A percentile compares a stretch with the other conserved stretches of the same genome.
Conservation (phyloP, 2,888 invertebrate species). For the Unio pictorum region DNA sequence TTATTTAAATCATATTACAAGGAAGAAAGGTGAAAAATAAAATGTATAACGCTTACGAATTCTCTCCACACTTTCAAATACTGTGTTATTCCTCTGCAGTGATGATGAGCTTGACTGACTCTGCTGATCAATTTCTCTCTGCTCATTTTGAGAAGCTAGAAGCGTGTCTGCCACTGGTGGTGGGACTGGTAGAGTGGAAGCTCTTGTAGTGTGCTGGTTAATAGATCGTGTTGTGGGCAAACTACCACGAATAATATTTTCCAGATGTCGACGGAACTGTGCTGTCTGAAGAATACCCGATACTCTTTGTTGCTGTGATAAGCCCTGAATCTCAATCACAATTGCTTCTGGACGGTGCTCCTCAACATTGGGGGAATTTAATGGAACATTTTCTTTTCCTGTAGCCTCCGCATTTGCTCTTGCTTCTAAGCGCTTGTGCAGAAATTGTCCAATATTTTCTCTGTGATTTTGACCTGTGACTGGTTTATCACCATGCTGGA, state of each 20-base stretch:
- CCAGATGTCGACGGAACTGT: conserved; percentile 61
- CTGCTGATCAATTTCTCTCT: no score
- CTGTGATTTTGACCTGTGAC: conserved; percentile 63
- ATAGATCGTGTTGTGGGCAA: conserved; percentile 22
- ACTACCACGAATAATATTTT: conserved; percentile 62
- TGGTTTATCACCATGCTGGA: conserved; percentile 63
- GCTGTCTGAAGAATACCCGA: conserved; percentile 60
- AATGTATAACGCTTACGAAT: neutral
- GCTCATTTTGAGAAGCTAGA: no score
- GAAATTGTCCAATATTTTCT: conserved; percentile 58
- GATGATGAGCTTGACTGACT: no score
- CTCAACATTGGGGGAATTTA: conserved; percentile 57
- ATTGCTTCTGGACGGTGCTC: conserved; percentile 64
- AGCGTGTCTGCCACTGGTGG: neutral
- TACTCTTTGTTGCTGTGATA: conserved; percentile 67
- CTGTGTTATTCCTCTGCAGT: no score
- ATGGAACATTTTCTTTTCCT: conserved; percentile 52
- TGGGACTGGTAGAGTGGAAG: neutral
- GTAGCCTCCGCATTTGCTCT: conserved; percentile 26
- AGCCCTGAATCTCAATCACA: conserved; percentile 66
- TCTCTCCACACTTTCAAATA: no score
- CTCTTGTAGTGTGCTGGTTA: neutral
- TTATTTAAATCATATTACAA: no score
- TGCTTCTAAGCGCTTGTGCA: conserved; percentile 49
- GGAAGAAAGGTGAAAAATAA: neutral